Conservation (phyloP, 2,797 vertebrate genomes). For the Carapus acus region DNA sequence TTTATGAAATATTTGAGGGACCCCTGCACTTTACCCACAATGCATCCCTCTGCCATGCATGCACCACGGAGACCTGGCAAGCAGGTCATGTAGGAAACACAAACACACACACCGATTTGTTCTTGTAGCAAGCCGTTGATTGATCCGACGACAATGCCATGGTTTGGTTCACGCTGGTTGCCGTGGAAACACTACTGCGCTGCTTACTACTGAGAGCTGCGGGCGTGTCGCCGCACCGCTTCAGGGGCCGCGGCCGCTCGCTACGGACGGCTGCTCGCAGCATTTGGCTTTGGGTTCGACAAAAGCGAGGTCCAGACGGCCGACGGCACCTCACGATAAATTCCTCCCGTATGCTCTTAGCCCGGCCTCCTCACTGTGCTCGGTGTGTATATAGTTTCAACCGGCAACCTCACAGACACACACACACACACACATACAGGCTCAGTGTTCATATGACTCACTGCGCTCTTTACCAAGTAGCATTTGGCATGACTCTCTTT, state of each 20-base stretch:
- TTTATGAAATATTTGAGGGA: slow-evolving; percentile 62
- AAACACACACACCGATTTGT: slow-evolving; percentile 11
- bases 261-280: neutral
- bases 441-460: slow-evolving; percentile 10
- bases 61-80: slow-evolving; percentile 45
- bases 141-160: slow-evolving; percentile 15
- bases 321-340: neutral
- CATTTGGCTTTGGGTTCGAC: neutral
- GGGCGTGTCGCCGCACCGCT: slow-evolving; percentile 30
- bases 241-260: slow-evolving; percentile 25
- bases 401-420: slow-evolving; percentile 26
- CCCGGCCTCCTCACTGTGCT: slow-evolving; percentile 10
- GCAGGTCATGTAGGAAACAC: slow-evolving; percentile 14
- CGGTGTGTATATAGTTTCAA: slow-evolving; percentile 51
- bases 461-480: slow-evolving; percentile 31
- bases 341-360: slow-evolving; percentile 11
- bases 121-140: too few relatives aligned
- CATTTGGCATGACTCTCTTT: slow-evolving; percentile 8
- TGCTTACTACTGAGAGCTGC: slow-evolving; percentile 60
- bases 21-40: slow-evolving; percentile 76
- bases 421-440: neutral
- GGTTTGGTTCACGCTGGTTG: neutral
- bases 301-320: neutral
- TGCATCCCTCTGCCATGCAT: slow-evolving; percentile 44
- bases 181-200: slow-evolving; percentile 46